Evolutionary conservation across 2,797 vertebrate species (phyloP), one percentile per base, ranked within the genome.

Genomic region (Tauraco hartlaubi): DNA sequence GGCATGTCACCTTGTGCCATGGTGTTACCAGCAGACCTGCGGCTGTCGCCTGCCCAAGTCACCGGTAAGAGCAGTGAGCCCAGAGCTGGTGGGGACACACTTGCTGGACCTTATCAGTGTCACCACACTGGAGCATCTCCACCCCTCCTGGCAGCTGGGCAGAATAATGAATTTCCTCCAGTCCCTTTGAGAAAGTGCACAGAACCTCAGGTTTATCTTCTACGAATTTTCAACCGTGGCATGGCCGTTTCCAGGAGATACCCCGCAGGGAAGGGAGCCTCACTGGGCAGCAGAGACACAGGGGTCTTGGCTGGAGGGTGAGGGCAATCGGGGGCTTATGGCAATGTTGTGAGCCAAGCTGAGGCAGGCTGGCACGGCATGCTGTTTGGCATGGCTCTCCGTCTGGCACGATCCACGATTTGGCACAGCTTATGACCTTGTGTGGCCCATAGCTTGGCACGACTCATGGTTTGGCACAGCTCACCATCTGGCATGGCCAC

Each of bases 221-320:
- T 11, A 33, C 69, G 48, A 25, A 9, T 77, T 66, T 63, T 15
- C 64, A 23, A 17, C 23, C 22, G 0, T 3, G 29, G 7, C 58
- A 3, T 0, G 1, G 56, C 6, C 1, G 0, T 15, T 55, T 14
- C 43, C 19, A 8, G 23, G 28, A 39, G 20, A 31, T 6, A 31
- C 8, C 17, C 37, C 31, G 28, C 41, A 37, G 71, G 31, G 78
- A 21, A 31, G 11, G 44, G 62, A 41, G 3, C 8, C 0, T 5
- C 2, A 2, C 23, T 6, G 46, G 26, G 51, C 29, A n/a, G 31
- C 25, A 29, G n/a, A 12, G 20, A 23, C 10, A 0, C 0, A 3
- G 10, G 4, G 48, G 9, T 4, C 11, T 31, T 44, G 44, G 41
- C 18, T 2, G 5, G 15, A 13, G 28, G 8, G 12, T 17, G 68